Conservation (phyloP, 2,888 invertebrate genomes). For the Caenorhabditis zanzibari region DNA sequence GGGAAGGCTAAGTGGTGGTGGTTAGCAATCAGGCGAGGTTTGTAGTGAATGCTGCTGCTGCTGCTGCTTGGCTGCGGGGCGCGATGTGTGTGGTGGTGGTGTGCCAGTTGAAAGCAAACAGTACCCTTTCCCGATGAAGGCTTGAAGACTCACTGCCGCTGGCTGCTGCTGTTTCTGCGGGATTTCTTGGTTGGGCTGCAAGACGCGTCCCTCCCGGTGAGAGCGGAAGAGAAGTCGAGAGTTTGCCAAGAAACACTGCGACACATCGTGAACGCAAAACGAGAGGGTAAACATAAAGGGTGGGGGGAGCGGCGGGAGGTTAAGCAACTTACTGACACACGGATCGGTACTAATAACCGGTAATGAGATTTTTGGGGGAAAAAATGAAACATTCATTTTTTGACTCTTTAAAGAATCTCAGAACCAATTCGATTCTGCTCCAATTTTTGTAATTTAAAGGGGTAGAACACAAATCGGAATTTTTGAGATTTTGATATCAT, state of each 20-base stretch:
- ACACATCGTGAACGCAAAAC: slow-evolving; percentile 65
- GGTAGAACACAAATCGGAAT: no score
- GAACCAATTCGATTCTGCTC: no score
- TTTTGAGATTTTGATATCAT: no score
- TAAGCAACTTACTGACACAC: slow-evolving; percentile 63
- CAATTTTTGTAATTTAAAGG: no score
- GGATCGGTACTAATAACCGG: slow-evolving; percentile 61
- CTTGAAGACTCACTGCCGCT: slow-evolving; percentile 60
- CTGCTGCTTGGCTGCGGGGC: no score
- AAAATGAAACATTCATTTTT: slow-evolving; percentile 12
- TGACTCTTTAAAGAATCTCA: no score
- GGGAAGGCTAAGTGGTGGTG: slow-evolving; percentile 64
- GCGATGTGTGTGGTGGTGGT: slow-evolving; percentile 59
- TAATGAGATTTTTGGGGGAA: slow-evolving; percentile 58
- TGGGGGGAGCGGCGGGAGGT: slow-evolving; percentile 26
- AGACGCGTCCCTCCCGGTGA: slow-evolving; percentile 61
- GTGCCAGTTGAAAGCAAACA: slow-evolving; percentile 66
- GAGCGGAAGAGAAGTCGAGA: slow-evolving; percentile 61
- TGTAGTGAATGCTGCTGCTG: slow-evolving; percentile 66
- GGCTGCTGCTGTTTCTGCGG: slow-evolving; percentile 25
- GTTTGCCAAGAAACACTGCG: slow-evolving; percentile 65
- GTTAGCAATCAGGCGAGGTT: slow-evolving; percentile 67
- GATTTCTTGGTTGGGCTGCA: slow-evolving; percentile 32
- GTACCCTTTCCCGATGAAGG: slow-evolving; percentile 62
- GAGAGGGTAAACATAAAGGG: slow-evolving; percentile 60